A percentile compares a stretch with the other conserved stretches of the same genome.
Evolutionary conservation across 1,140 invertebrate species (phyloP).

Genomic region (Lasioglossum baleicum): DNA sequence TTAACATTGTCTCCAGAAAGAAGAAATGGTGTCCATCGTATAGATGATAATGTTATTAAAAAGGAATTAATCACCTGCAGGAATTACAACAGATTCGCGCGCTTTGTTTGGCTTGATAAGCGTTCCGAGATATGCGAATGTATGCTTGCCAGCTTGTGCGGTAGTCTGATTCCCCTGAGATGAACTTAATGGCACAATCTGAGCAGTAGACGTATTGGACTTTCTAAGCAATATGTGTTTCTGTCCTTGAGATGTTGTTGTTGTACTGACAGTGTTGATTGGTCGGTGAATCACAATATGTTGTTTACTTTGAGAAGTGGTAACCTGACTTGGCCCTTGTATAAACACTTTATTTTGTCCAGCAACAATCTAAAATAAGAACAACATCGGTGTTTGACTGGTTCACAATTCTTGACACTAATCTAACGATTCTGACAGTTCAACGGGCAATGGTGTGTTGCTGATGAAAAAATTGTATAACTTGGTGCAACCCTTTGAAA

Average conservation of each 20-base stretch:
- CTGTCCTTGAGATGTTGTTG: conserved; percentile 64
- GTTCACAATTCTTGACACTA: background rate
- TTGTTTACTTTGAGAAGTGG: conserved; percentile 69
- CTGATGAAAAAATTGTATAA: background rate
- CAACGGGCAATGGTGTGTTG: background rate
- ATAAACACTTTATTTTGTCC: conserved; percentile 74
- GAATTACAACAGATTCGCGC: conserved; percentile 73
- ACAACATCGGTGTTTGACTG: background rate
- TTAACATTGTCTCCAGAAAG: background rate
- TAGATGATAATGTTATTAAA: background rate
- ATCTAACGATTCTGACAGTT: background rate
- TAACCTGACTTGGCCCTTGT: conserved; percentile 71
- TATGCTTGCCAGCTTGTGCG: conserved; percentile 73
- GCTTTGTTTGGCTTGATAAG: conserved; percentile 75
- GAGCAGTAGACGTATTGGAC: conserved; percentile 73
- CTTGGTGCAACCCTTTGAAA: background rate
- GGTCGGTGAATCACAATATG: conserved; percentile 75
- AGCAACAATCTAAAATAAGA: conserved; percentile 69
- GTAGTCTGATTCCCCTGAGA: conserved; percentile 69
- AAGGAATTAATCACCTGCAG: conserved; percentile 67
- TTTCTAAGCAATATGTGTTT: conserved; percentile 77
- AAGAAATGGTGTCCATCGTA: background rate
- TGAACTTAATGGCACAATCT: conserved; percentile 74
- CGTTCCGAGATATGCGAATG: conserved; percentile 77
- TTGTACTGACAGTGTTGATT: conserved; percentile 67